Evolutionary conservation across 2,113 vertebrate species (phyloP).

Genomic region (Perccottus glenii): DNA sequence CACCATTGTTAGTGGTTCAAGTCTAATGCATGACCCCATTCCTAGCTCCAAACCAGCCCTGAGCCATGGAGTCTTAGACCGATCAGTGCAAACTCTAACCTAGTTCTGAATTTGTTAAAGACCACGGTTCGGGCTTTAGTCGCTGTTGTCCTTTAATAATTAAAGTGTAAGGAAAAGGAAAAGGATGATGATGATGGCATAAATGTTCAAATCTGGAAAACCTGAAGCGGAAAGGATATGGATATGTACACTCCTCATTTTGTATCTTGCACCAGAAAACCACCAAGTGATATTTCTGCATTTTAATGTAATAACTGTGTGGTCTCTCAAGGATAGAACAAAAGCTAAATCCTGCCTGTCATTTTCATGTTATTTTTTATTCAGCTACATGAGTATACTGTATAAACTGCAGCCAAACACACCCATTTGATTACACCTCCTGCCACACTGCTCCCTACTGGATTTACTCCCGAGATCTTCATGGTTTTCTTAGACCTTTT

Average conservation of each 20-base stretch:
- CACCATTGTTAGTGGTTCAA: background rate
- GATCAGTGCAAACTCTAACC: constrained; percentile 9
- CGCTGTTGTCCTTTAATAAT: background rate
- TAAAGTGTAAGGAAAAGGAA: too few relatives aligned
- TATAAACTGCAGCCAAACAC: background rate
- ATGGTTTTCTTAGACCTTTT: constrained; percentile 10
- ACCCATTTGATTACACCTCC: background rate
- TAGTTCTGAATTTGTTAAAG: constrained; percentile 1
- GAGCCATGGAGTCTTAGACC: constrained; percentile 1
- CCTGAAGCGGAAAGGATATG: too few relatives aligned
- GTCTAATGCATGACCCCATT: constrained; percentile 10
- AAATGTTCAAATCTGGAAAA: too few relatives aligned
- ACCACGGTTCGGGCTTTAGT: constrained; percentile 2
- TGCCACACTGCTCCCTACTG: background rate
- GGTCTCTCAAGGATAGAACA: background rate
- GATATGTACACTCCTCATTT: background rate
- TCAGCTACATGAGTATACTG: background rate
- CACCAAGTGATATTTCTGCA: background rate
- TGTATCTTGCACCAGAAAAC: background rate
- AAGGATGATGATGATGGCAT: background rate
- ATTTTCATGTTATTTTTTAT: background rate
- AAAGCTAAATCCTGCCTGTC: background rate
- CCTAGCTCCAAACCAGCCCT: constrained; percentile 4
- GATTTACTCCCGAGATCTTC: constrained; percentile 6
- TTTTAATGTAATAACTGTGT: constrained; percentile 4